A percentile compares a stretch with the other conserved stretches of the same genome.
phyloP scores from a whole-genome alignment of 2,888 invertebrate species.

The Ferdinandea cuprea region DNA sequence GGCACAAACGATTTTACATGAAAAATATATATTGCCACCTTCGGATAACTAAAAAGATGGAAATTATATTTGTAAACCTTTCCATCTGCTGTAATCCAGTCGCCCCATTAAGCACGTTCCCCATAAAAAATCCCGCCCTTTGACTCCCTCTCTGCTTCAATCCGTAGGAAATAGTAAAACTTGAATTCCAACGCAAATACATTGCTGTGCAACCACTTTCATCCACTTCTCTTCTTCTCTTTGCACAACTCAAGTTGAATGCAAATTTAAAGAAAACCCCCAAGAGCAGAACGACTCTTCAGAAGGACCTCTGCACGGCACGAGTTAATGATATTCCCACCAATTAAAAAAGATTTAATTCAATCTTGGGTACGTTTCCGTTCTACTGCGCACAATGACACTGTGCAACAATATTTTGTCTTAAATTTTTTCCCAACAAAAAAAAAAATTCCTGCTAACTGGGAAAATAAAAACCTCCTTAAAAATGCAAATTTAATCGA shows the following conservation, averaged over 20 bases:
- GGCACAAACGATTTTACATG: too few relatives aligned
- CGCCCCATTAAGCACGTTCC: not conserved
- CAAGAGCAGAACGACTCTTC: not conserved
- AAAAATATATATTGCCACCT: too few relatives aligned
- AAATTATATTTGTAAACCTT: too few relatives aligned
- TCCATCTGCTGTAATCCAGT: too few relatives aligned
- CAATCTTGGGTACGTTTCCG: conserved; percentile 23
- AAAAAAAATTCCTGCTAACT: not conserved
- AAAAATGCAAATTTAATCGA: too few relatives aligned
- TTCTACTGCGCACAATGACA: not conserved
- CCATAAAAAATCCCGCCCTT: not conserved
- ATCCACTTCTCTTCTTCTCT: not conserved
- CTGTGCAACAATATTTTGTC: not conserved
- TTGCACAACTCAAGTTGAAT: conserved; percentile 11
- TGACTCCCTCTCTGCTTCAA: not conserved
- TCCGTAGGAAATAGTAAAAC: not conserved
- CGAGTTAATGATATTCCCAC: conserved; percentile 34
- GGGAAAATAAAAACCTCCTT: too few relatives aligned
- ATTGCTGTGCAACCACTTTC: conserved; percentile 17
- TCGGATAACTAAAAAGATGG: too few relatives aligned
- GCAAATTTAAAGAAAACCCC: conserved; percentile 21
- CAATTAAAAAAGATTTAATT: conserved; percentile 62
- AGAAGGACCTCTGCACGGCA: not conserved
- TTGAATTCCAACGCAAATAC: not conserved
- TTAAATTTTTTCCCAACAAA: not conserved